Percentiles rank a stretch among this genome's conserved stretches.
Evolutionary conservation across 2,113 vertebrate genomes (phyloP).

Genomic region (Hyaena hyaena): DNA sequence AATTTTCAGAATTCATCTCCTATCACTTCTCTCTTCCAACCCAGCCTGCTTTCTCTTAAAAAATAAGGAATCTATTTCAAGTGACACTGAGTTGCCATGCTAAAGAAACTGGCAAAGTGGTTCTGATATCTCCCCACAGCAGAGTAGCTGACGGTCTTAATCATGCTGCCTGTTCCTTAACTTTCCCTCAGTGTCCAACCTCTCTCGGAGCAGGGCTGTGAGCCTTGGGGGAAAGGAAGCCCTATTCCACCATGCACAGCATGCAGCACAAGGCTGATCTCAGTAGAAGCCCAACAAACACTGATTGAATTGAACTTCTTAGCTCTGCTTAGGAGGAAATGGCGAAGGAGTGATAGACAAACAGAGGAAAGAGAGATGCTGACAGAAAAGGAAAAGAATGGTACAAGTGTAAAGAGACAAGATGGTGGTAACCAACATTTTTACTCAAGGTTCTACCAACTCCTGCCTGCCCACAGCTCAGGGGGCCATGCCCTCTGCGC

Average conservation of each 20-base stretch:
- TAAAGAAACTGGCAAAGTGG: neutral
- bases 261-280: neutral
- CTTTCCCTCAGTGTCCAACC: neutral
- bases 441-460: neutral
- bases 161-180: too few species aligned
- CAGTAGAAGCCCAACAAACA: neutral
- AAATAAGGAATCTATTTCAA: neutral
- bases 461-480: neutral
- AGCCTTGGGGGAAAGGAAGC: neutral
- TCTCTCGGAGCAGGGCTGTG: neutral
- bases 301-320: neutral
- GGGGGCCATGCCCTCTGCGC: neutral
- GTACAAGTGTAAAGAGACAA: neutral
- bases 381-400: neutral
- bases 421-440: neutral
- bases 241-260: too few species aligned
- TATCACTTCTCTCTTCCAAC: neutral
- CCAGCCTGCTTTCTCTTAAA: neutral
- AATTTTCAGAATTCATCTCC: neutral
- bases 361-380: neutral
- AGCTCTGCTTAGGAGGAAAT: neutral
- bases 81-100: neutral
- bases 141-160: neutral
- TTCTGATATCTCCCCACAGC: neutral
- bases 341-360: neutral